These are phyloP conservation scores for Alexandromys fortis DNA, from an alignment of 2,113 vertebrate genomes.

Conservation along the genomic window DNA sequence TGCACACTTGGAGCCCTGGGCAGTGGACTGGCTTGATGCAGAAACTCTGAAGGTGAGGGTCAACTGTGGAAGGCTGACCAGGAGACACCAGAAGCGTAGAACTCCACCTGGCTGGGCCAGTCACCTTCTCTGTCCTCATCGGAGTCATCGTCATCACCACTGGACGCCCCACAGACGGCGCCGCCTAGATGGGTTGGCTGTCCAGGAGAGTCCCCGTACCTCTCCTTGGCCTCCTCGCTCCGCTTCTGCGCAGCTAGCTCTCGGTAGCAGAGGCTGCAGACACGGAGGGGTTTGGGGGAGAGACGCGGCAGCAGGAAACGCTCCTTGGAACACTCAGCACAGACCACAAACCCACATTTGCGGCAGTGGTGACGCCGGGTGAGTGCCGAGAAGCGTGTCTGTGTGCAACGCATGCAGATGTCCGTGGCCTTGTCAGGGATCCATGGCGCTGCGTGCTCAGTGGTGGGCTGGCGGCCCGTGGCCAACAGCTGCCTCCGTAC, in stretches of 20 bases:
- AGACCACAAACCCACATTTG: constrained; percentile 93
- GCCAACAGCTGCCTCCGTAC: constrained; percentile 83
- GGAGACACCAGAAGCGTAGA: constrained; percentile 84
- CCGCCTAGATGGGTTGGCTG: neutral
- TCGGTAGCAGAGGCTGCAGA: constrained; percentile 89
- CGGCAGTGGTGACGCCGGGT: constrained; percentile 94
- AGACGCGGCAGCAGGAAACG: constrained; percentile 89
- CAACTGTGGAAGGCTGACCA: constrained; percentile 90
- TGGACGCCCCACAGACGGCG: constrained; percentile 80
- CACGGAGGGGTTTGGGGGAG: constrained; percentile 88
- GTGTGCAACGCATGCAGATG: constrained; percentile 94
- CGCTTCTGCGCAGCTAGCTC: constrained; percentile 80
- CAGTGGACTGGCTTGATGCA: neutral
- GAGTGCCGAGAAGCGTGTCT: constrained; percentile 88
- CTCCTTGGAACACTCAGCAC: constrained; percentile 89
- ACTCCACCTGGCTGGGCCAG: constrained; percentile 85
- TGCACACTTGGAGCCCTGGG: rapidly evolving
- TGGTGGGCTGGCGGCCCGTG: constrained; percentile 66
- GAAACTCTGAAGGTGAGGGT: constrained; percentile 7
- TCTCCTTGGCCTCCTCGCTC: constrained; percentile 71
- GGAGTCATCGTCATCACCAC: constrained; percentile 85
- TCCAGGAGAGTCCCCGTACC: neutral
- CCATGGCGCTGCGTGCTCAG: constrained; percentile 89
- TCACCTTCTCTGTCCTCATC: constrained; percentile 82
- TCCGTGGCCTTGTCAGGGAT: constrained; percentile 91